These are phyloP conservation scores for Opisthocomus hoazin DNA, from an alignment of 2,113 vertebrate species.

Conservation along the genomic window DNA sequence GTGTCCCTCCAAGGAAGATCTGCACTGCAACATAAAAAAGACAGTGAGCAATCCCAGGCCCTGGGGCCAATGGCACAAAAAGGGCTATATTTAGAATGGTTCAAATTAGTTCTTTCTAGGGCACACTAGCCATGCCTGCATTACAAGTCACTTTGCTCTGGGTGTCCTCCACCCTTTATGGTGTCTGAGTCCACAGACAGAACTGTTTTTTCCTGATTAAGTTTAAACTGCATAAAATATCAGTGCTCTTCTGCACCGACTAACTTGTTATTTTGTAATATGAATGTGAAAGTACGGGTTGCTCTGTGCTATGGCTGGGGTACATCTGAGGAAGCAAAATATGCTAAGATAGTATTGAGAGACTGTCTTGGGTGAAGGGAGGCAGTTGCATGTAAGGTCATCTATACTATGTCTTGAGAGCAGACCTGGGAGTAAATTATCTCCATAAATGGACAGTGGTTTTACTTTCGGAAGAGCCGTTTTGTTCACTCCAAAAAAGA, in stretches of 20 bases:
- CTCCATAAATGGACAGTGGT: neutral
- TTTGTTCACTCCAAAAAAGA: neutral
- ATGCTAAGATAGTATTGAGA: neutral
- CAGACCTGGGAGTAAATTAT: neutral
- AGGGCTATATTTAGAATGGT: neutral
- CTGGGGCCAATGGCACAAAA: no score
- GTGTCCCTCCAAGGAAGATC: neutral
- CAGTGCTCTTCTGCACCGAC: rapidly evolving
- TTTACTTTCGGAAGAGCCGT: neutral
- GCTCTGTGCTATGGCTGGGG: neutral
- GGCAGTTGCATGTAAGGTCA: neutral
- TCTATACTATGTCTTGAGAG: neutral
- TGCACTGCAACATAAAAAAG: neutral
- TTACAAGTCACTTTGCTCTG: neutral
- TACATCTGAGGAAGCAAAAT: neutral
- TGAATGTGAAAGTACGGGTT: neutral
- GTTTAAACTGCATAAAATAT: neutral
- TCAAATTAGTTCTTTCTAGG: neutral
- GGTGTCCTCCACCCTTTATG: rapidly evolving
- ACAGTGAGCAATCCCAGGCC: neutral
- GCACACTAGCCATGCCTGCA: rapidly evolving
- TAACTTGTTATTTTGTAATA: neutral
- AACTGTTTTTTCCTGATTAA: neutral
- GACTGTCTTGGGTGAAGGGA: neutral
- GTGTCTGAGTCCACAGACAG: no score